Evolutionary conservation across 2,113 vertebrate genomes (phyloP).

Genomic region (Alexandromys fortis): DNA sequence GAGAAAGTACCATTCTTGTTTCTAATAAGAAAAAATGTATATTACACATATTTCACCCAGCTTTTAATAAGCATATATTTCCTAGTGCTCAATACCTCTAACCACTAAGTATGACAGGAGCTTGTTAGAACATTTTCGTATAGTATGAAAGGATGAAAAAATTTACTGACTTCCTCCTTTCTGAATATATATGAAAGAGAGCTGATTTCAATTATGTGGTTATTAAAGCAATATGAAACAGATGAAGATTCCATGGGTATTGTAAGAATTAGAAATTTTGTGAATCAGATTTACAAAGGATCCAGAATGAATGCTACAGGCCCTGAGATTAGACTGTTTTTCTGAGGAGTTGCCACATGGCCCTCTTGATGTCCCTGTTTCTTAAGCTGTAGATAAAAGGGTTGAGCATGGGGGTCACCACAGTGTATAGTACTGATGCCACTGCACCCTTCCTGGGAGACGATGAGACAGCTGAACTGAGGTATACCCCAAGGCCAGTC

Average conservation of each 20-base stretch:
- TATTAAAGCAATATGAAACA: background rate
- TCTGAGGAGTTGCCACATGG: background rate
- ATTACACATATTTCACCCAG: background rate
- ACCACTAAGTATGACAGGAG: background rate
- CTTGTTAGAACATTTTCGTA: background rate
- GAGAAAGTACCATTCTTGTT: background rate
- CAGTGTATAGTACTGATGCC: background rate
- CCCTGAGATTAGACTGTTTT: background rate
- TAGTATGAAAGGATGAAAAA: background rate
- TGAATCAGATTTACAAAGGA: background rate
- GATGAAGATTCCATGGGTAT: background rate
- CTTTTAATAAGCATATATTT: background rate
- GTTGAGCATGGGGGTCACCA: constrained; percentile 11
- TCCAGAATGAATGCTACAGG: background rate
- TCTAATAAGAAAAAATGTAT: background rate
- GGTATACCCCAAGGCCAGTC: background rate
- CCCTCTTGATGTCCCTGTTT: background rate
- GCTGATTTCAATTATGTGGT: background rate
- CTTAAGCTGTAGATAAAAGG: constrained; percentile 41
- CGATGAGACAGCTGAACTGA: background rate
- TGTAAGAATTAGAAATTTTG: background rate
- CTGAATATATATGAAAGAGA: background rate
- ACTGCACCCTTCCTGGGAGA: background rate
- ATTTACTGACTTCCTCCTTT: background rate
- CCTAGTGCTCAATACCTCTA: background rate